Evolutionary conservation across 2,888 invertebrate genomes (phyloP).

Genomic region (Patella caerulea): DNA sequence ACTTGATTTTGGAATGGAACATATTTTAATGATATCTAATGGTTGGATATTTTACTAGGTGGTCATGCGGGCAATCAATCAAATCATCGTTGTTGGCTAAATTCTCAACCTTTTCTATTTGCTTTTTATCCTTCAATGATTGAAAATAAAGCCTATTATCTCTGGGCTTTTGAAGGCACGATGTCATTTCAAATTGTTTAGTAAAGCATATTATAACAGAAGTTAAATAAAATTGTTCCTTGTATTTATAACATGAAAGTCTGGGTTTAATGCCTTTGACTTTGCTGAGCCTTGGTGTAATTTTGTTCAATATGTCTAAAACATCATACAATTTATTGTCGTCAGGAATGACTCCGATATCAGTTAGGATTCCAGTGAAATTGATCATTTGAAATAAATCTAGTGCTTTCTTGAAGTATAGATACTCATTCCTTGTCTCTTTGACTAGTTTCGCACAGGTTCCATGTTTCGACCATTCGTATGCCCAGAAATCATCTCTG

Average conservation of each 20-base stretch:
- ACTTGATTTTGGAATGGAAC: too few species aligned
- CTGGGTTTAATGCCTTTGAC: neutral
- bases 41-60: neutral
- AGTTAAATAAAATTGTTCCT: neutral
- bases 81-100: neutral
- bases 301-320: neutral
- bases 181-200: neutral
- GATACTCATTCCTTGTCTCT: neutral
- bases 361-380: neutral
- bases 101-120: conserved; percentile 2
- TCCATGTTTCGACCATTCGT: conserved; percentile 6
- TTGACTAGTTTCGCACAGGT: neutral
- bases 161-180: neutral
- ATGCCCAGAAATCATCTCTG: neutral
- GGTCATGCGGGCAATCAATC: neutral
- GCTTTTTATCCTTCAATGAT: neutral
- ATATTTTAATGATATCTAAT: too few species aligned
- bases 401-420: neutral
- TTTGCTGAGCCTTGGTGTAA: neutral
- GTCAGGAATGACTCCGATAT: neutral
- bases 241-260: neutral
- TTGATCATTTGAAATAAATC: neutral
- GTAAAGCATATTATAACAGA: neutral
- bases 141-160: neutral
- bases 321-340: neutral